phyloP scores from a whole-genome alignment of 2,797 vertebrate genomes.

The Myotis myotis region DNA sequence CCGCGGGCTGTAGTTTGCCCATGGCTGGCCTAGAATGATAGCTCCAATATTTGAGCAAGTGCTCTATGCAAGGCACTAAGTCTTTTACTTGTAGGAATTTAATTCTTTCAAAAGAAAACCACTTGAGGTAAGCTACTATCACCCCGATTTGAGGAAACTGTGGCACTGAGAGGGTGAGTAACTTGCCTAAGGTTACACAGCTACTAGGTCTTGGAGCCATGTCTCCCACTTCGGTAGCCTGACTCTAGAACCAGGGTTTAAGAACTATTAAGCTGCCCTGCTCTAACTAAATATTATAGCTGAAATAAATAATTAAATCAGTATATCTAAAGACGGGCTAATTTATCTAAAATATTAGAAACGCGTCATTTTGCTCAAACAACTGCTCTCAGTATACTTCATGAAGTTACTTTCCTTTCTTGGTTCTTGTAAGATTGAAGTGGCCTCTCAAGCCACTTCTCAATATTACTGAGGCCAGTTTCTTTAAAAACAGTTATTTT shows the following conservation, averaged over 20 bases:
- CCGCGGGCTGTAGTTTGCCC: no score
- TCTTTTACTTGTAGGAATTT: not conserved
- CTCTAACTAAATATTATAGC: not conserved
- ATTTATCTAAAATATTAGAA: not conserved
- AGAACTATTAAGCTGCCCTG: not conserved
- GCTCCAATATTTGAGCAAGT: not conserved
- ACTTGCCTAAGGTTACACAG: not conserved
- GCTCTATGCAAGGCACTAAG: not conserved
- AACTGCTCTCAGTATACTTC: not conserved
- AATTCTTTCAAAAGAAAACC: not conserved
- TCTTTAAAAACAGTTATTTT: constrained; percentile 25
- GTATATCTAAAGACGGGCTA: not conserved
- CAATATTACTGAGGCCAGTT: not conserved
- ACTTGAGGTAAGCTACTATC: not conserved
- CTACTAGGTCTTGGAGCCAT: not conserved
- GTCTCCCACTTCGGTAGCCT: not conserved
- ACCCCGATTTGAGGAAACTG: not conserved
- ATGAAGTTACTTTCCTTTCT: constrained; percentile 36
- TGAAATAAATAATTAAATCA: constrained; percentile 33
- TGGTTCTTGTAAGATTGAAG: not conserved
- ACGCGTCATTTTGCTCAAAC: not conserved
- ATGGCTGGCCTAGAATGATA: not conserved
- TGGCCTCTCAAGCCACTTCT: not conserved
- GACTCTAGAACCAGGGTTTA: not conserved
- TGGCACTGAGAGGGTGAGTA: not conserved